Evolutionary conservation across 2,888 invertebrate species (phyloP).

Genomic region (Acrobeloides nanus): DNA sequence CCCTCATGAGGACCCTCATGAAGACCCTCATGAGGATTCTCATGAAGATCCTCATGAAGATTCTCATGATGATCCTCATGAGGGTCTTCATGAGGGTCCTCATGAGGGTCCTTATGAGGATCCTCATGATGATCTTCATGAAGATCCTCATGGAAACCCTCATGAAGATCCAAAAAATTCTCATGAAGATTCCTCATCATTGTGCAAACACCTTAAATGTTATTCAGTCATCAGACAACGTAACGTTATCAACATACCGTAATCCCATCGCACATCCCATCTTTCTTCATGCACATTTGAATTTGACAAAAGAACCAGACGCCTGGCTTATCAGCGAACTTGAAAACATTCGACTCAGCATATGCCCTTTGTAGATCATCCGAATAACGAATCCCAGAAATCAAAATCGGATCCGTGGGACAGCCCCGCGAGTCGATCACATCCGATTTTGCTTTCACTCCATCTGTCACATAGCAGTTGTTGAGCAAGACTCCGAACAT

Average conservation of each 20-base stretch:
- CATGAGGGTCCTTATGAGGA: too few relatives aligned
- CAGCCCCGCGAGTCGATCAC: conserved; percentile 52
- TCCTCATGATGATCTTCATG: too few relatives aligned
- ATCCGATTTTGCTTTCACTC: conserved; percentile 47
- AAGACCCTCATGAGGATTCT: too few relatives aligned
- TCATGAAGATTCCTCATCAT: too few relatives aligned
- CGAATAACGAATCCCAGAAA: conserved; percentile 53
- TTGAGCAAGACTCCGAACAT: conserved; percentile 54
- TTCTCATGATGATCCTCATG: too few relatives aligned
- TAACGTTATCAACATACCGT: conserved; percentile 42
- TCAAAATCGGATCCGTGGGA: conserved; percentile 49
- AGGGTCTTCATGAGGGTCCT: too few relatives aligned
- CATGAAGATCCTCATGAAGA: too few relatives aligned
- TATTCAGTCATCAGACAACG: too few relatives aligned
- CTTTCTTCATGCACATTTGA: conserved; percentile 54
- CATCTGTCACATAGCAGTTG: conserved; percentile 54
- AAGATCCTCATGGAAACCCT: too few relatives aligned
- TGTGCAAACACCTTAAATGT: too few relatives aligned
- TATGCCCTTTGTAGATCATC: conserved; percentile 51
- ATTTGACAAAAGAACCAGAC: conserved; percentile 55
- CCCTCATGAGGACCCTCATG: too few relatives aligned
- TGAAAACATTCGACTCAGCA: conserved; percentile 53
- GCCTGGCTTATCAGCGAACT: conserved; percentile 54
- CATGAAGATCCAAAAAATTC: too few relatives aligned
- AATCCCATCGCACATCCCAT: conserved; percentile 48